Base-by-base conservation (phyloP, 2,797 vertebrate genomes). In the Catharus ustulatus region DNA sequence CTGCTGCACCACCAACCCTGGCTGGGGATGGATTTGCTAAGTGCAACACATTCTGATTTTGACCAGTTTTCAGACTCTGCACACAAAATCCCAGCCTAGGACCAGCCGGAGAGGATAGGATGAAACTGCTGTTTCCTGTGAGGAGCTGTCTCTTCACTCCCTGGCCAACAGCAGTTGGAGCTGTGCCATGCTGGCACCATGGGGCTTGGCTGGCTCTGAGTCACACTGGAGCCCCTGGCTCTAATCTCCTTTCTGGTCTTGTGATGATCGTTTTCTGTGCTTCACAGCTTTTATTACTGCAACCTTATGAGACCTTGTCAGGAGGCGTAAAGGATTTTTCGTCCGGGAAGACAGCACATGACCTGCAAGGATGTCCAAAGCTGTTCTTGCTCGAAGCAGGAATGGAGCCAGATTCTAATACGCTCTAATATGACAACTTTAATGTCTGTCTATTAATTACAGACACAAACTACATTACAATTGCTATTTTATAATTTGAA, bases 241-340 rank as follows among this genome's bases (percentile, higher is more conserved):
- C 77, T 94, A 9, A 91, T 68, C 90, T 78, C 55, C 55, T 21
- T 79, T 66, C 4, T 30, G 52, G 75, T 92, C 93, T 93, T 90
- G 88, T 93, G 94, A 95, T 83, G 84, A 63, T 48, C 72, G 7
- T 77, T 93, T 91, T 85, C 75, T 89, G 93, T 77, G 93, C 93
- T 87, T 90, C 92, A 29, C 90, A 88, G 93, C 81, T 77, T 87
- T 89, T 72, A 71, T 32, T 71, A 26, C 87, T 49, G 79, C 63
- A 71, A 84, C 81, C 86, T 88, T 87, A 38, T 74, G 87, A 84
- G 79, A 51, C 77, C 61, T 82, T 76, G 84, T 45, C 29, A 5
- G 6, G 18, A 42, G 64, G 48, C 7, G 4, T 62, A 23, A 89
- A 64, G 59, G 61, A 52, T 90, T 89, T 81, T 61, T 71, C n/a